A percentile compares a stretch with the other conserved stretches of the same genome.
Evolutionary conservation across 2,797 vertebrate species (phyloP).

Genomic region (Agapornis canus): DNA sequence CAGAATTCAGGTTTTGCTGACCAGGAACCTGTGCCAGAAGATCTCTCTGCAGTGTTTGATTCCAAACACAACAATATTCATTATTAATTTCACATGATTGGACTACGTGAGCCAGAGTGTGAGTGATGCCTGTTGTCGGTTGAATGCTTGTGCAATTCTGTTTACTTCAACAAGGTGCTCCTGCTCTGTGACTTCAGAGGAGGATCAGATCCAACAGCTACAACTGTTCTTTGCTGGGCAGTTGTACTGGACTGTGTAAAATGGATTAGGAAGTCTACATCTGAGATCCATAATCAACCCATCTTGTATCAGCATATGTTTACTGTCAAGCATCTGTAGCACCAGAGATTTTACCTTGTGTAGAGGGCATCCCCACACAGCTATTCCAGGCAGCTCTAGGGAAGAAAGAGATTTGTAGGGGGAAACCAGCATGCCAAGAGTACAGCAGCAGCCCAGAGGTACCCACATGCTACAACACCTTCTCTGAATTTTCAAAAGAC

Average conservation of each 20-base stretch:
- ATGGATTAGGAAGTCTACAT: neutral
- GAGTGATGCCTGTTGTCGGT: no score
- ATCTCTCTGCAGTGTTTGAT: neutral
- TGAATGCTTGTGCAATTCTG: neutral
- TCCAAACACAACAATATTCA: neutral
- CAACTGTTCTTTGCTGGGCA: neutral
- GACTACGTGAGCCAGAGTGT: rapidly evolving
- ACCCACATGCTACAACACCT: neutral
- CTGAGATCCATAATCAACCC: neutral
- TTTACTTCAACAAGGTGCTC: neutral
- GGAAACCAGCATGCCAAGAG: neutral
- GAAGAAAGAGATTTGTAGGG: neutral
- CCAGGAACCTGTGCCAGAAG: neutral
- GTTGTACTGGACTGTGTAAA: neutral
- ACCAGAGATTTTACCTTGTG: neutral
- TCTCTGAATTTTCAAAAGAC: neutral
- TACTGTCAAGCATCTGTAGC: neutral
- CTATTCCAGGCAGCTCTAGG: neutral
- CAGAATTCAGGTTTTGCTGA: neutral
- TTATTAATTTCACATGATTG: neutral
- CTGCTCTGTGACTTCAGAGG: neutral
- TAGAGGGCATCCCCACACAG: neutral
- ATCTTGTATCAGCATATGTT: neutral
- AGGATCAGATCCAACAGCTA: neutral
- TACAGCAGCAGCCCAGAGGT: neutral